Base-by-base conservation (phyloP, 2,888 invertebrate genomes). In the Aproaerema taeniolella region DNA sequence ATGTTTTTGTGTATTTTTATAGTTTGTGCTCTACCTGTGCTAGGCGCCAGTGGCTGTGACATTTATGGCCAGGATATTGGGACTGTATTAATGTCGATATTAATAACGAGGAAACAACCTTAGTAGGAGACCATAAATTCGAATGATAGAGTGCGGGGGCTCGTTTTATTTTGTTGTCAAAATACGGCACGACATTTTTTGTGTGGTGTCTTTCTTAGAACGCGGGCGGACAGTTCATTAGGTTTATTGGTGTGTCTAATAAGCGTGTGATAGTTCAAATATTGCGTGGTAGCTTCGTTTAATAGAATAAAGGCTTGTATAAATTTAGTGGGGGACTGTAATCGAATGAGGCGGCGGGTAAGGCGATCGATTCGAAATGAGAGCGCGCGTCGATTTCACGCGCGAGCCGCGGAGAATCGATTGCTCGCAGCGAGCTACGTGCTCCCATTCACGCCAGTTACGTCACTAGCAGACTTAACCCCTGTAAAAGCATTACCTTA, bases 11-110 rank as follows among this genome's bases (percentile, higher is more conserved):
- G 65, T 65, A 68, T 61, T 73, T 76, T 71, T 72, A 72, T 67
- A 63, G 71, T 65, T 67, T 61, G 53, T 66, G 62, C 54, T 54
- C 62, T 85, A 85, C 86, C 86, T 86, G 85, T 66, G 53, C 73
- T 77, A 86, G 86, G 86, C 86, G 86, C 86, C 86, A 82, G 74
- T 69, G 76, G 76, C 69, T 72, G 67, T 80, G 83, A 83, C 85
- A 76, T 85, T 83, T 78, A 85, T 74, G 68, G 74, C 55, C 75
- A 81, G 81, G 79, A 82, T 82, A 83, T 83, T 80, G 83, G 82
- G 80, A 72, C 71, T 33, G 70, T 64, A 80, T 82, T 82, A 82
- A 83, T 79, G 82, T 82, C 68, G 72, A 83, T 82, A 81, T 83
- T 85, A 81, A 83, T 83, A 81, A 69, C 58, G 56, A 73, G 78